A percentile compares a stretch with the other conserved stretches of the same genome.
Evolutionary conservation across 2,797 vertebrate species (phyloP).

Genomic region (Smutsia gigantea): DNA sequence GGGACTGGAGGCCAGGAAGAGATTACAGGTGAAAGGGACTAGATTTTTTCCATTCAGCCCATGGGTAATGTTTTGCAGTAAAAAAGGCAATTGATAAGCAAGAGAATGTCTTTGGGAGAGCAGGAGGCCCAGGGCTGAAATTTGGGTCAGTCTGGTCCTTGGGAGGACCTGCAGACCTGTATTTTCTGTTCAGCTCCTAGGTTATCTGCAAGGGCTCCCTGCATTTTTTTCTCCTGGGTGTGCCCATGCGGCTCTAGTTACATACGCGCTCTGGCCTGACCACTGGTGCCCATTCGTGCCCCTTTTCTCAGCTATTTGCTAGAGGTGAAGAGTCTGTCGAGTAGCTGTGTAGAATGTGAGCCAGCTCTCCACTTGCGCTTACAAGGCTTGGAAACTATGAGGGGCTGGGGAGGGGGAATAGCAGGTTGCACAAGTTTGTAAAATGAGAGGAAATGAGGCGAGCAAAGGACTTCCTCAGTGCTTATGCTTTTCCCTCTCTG

Average conservation of each 20-base stretch:
- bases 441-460: conserved; percentile 59
- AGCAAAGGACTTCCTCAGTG: conserved; percentile 64
- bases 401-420: background rate
- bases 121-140: conserved; percentile 33
- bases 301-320: conserved; percentile 20
- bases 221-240: background rate
- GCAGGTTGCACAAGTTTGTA: conserved; percentile 62
- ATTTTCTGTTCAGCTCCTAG: background rate
- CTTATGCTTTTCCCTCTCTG: background rate
- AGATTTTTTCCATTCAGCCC: background rate
- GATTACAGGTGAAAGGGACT: conserved; percentile 54
- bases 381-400: conserved; percentile 66
- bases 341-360: conserved; percentile 47
- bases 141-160: conserved; percentile 61
- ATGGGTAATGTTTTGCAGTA: background rate
- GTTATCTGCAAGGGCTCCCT: background rate
- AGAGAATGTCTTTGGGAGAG: conserved; percentile 38
- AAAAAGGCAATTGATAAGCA: conserved; percentile 61
- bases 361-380: background rate
- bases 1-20: background rate
- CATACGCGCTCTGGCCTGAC: background rate
- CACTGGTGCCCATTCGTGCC: background rate
- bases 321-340: conserved; percentile 21
- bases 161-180: conserved; percentile 20
- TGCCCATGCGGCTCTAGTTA: background rate